Conservation (phyloP, 2,113 vertebrate genomes). For the Pundamilia nyererei region DNA sequence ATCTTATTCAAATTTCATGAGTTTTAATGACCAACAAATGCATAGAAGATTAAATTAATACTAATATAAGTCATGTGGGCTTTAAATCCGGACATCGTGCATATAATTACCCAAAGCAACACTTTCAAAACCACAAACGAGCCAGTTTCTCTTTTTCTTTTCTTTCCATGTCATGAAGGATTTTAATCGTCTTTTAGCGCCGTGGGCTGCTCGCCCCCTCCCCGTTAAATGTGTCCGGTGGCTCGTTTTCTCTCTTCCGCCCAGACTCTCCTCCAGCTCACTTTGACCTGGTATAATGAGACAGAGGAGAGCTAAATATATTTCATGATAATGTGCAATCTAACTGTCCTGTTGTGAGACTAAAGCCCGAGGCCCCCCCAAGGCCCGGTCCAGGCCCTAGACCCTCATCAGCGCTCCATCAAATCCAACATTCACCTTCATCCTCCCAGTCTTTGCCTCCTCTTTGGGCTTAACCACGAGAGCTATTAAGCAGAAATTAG, state of each 20-base stretch:
- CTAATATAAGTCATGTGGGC: neutral
- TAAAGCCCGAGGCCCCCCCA: neutral
- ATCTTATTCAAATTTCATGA: neutral
- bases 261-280: constrained; percentile 20
- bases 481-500: neutral
- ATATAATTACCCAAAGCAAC: neutral
- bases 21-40: neutral
- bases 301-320: constrained; percentile 17
- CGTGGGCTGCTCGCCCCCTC: neutral
- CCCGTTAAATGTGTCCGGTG: constrained; percentile 15
- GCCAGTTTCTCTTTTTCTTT: neutral
- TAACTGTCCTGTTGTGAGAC: constrained; percentile 14
- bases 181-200: neutral
- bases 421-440: neutral
- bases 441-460: neutral
- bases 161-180: neutral
- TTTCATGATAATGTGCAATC: constrained; percentile 29
- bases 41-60: neutral
- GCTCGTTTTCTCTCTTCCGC: neutral
- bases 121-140: neutral
- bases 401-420: constrained; percentile 5
- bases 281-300: constrained; percentile 44
- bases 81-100: neutral
- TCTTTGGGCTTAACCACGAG: neutral
- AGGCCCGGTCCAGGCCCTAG: neutral